Evolutionary conservation across 2,797 vertebrate genomes (phyloP), one percentile per base, ranked within the genome.

Genomic region (Urophycis tenuis): DNA sequence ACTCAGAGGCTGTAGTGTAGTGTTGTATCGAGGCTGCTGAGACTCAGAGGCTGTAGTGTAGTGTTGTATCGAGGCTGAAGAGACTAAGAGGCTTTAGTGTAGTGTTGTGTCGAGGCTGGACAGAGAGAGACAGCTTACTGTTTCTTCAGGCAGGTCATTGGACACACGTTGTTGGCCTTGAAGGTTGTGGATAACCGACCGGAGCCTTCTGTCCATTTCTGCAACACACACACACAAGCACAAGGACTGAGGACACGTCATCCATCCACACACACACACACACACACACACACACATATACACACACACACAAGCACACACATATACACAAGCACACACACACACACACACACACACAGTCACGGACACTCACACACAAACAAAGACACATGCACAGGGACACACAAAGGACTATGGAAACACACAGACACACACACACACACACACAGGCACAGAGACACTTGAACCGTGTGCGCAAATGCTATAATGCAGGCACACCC

Each of bases 131-230:
- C 36, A 73, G 94, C 98, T 97, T 90, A 99, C 98, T 99, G 98
- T 92, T 99, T 99, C 88, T 96, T 99, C 79, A 99, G 96, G 91
- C 97, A 98, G 2, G 97, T 99, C 96, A 98, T 99, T 3, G 98
- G 97, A 89, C 97, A 98, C 88, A 99, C 97, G 3, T 97, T 99
- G 93, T 99, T 99, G 85, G 98, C 96, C 90, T 96, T 97, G 80
- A 98, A 97, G 91, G 91, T 99, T 99, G 91, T 98, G 96, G 87
- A 97, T 98, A 88, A 98, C 96, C 39, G 96, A 95, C 91, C 93
- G 93, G 88, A 99, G 91, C 72, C 97, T 85, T 99, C 98, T 72
- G 95, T 94, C 98, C 98, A 99, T 92, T 96, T 96, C 98, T 99
- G 93, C 81, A 94, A 95, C 86, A 69, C 25, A 95, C 86, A 69